Base-by-base conservation (phyloP, 1,140 invertebrate genomes). In the Drosophila nannoptera region DNA sequence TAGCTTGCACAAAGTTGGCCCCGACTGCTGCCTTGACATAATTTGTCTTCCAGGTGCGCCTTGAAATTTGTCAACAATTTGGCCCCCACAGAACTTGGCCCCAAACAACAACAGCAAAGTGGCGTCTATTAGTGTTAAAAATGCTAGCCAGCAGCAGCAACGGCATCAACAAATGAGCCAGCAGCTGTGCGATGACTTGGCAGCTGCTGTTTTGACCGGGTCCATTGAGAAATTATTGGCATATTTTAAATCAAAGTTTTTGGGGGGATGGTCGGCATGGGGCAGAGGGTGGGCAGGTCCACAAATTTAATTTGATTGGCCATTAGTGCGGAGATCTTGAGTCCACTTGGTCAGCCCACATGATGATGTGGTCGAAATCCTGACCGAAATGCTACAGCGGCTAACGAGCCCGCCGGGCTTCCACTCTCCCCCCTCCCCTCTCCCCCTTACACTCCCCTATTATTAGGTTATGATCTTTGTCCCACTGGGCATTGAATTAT, bases 21-120 rank as follows among this genome's bases (percentile, higher is more conserved):
- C 14, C 35, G 8, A n/a, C 12, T 45, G 12, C 12, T 45, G 11
- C n/a, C 31, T 29, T 78, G 63, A 69, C 73, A 86, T 84, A 84
- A 84, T 84, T 84, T 84, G 81, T 84, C 80, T 86, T 86, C 45
- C 81, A 84, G 81, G 76, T 86, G 80, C 81, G 73, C 80, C 80
- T 77, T 77, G 77, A 84, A 84, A 84, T 84, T 84, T 84, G 80
- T 84, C 80, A 84, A 84, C 80, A 84, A 83, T 83, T 83, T 84
- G 76, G 78, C 59, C 73, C 61, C 73, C 61, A 50, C 71, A 67
- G 68, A 83, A 78, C 76, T 83, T 84, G 80, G 45, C 54, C 49
- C 56, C 48, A 22, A 22, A 22, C 22, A 38, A 54, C 12, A 12
- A 38, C 76, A 77, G 77, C 66, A 80, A 84, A 84, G 81, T 84